These are phyloP conservation scores for Montipora capitata DNA, from an alignment of 92 coral and sea anemone genomes.

Conservation along the genomic window DNA sequence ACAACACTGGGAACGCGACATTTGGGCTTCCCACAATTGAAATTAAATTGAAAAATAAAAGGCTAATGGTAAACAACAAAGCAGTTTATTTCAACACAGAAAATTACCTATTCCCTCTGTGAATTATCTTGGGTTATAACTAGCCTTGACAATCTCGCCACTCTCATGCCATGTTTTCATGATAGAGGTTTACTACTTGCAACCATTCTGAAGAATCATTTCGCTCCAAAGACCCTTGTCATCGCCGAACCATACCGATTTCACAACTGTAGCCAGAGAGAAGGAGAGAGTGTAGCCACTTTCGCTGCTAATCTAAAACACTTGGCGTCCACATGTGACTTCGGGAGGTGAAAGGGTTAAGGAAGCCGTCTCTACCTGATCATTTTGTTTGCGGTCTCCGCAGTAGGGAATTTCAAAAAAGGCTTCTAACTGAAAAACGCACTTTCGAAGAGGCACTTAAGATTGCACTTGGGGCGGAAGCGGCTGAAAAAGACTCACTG, in stretches of 20 bases:
- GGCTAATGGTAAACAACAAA: too few relatives aligned
- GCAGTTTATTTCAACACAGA: too few relatives aligned
- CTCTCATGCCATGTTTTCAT: too few relatives aligned
- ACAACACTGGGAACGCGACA: too few relatives aligned
- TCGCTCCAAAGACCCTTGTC: conserved; percentile 64
- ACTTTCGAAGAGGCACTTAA: conserved; percentile 33
- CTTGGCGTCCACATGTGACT: conserved; percentile 67
- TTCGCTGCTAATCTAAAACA: conserved; percentile 64
- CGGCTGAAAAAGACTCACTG: conserved; percentile 53
- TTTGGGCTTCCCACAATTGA: too few relatives aligned
- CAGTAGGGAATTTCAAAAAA: conserved; percentile 43
- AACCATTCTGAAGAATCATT: conserved; percentile 51
- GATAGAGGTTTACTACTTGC: conserved; percentile 22
- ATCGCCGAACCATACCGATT: conserved; percentile 61
- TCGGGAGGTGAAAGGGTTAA: background rate
- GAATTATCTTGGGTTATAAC: too few relatives aligned
- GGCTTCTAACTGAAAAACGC: conserved; percentile 49
- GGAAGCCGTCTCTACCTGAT: conserved; percentile 44
- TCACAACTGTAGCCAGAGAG: conserved; percentile 48
- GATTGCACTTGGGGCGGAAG: conserved; percentile 34
- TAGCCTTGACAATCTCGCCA: too few relatives aligned
- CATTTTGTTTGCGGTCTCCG: conserved; percentile 61
- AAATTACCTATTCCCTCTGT: too few relatives aligned
- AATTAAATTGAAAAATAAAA: too few relatives aligned
- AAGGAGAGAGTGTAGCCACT: conserved; percentile 45